Percentiles rank a stretch among this genome's conserved stretches.
phyloP scores from a whole-genome alignment of 2,888 invertebrate genomes.

The Diaphora mendica region DNA sequence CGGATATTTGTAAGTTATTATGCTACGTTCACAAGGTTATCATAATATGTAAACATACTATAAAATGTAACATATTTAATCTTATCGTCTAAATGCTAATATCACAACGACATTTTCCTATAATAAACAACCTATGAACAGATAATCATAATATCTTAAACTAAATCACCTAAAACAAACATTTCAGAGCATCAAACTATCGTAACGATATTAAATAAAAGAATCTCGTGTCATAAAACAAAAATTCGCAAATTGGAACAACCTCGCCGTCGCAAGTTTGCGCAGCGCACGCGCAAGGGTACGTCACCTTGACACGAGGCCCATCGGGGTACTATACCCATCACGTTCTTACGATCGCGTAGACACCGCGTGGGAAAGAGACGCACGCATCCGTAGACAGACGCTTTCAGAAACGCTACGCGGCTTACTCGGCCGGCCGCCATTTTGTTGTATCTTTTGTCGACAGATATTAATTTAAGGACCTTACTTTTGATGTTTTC shows the following conservation, averaged over 20 bases:
- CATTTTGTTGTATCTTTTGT: constrained; percentile 81
- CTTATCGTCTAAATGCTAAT: not conserved
- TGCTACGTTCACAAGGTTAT: constrained; percentile 9
- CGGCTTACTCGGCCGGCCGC: constrained; percentile 67
- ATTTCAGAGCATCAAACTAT: constrained; percentile 44
- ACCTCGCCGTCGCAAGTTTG: constrained; percentile 57
- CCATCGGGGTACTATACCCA: constrained; percentile 71
- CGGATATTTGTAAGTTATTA: not conserved
- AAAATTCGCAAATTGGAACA: constrained; percentile 57
- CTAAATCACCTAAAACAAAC: constrained; percentile 22
- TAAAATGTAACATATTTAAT: not conserved
- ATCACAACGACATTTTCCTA: not conserved
- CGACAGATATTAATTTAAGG: constrained; percentile 68
- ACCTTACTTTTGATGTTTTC: constrained; percentile 49
- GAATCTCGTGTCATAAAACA: constrained; percentile 42
- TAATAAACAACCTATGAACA: not conserved
- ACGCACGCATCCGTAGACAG: constrained; percentile 74
- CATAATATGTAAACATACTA: not conserved
- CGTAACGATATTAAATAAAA: constrained; percentile 35
- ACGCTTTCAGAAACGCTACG: constrained; percentile 85
- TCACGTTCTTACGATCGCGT: constrained; percentile 67
- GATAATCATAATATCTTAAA: not conserved
- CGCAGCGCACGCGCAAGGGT: constrained; percentile 70
- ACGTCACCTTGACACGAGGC: constrained; percentile 83
- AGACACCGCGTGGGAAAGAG: constrained; percentile 66